Conservation (phyloP, 2,797 vertebrate species). For the Sphenodon punctatus region DNA sequence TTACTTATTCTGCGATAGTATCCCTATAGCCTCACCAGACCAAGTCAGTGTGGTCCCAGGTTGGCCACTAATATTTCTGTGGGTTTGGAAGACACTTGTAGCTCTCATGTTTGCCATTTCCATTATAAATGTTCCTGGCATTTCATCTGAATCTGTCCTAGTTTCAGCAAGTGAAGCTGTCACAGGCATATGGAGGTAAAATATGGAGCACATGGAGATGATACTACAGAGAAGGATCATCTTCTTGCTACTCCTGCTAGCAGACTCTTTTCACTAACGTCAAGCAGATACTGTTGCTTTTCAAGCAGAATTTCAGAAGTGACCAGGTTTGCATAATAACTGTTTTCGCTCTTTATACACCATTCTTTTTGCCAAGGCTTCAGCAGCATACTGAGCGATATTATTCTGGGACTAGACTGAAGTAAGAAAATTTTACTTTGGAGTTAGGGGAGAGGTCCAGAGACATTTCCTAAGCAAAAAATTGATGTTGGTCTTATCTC, state of each 20-base stretch:
- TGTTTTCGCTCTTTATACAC: background rate
- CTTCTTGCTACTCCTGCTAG: background rate
- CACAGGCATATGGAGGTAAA: background rate
- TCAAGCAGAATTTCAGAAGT: slow-evolving; percentile 2
- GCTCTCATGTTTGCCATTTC: background rate
- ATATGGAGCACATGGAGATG: background rate
- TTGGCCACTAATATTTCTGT: background rate
- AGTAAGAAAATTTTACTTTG: background rate
- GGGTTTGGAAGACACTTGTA: background rate
- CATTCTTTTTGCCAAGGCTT: background rate
- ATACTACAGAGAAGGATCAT: background rate
- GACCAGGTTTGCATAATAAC: background rate
- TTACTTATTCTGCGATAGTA: no score
- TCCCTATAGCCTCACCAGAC: no score
- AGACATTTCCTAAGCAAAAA: background rate
- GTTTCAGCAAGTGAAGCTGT: background rate
- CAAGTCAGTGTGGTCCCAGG: background rate
- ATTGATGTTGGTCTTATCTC: background rate
- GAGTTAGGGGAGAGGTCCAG: background rate
- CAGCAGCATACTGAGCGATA: background rate
- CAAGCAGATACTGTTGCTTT: no score
- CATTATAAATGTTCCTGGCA: background rate
- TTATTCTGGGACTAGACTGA: background rate
- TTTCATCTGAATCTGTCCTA: background rate
- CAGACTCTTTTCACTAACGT: background rate